Conservation (phyloP, 2,797 vertebrate genomes). For the Rhinoraja longicauda region DNA sequence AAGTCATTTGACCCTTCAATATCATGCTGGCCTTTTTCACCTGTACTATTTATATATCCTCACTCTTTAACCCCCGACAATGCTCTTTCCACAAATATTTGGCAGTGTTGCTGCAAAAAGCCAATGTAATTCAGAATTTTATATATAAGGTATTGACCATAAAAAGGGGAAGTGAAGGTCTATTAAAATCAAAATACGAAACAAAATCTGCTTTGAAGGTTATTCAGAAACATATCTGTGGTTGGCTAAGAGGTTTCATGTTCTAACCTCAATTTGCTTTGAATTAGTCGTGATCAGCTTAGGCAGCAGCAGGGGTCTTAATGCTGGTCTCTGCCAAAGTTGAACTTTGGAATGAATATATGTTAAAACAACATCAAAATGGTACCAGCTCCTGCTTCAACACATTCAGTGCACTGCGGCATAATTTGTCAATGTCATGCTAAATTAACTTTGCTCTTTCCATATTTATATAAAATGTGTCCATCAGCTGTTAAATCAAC, state of each 20-base stretch:
- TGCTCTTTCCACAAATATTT: neutral
- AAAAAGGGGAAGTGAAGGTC: neutral
- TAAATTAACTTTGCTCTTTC: conserved; percentile 12
- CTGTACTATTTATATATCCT: too few species aligned
- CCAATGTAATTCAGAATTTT: neutral
- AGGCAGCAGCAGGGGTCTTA: neutral
- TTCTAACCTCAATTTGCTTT: neutral
- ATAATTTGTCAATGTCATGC: neutral
- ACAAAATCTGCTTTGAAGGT: neutral
- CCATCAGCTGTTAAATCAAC: neutral
- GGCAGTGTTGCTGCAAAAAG: neutral
- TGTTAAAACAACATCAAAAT: neutral
- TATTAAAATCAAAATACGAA: neutral
- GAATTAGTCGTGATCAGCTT: neutral
- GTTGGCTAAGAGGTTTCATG: neutral
- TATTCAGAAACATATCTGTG: neutral
- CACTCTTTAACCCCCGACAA: too few species aligned
- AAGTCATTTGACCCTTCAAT: neutral
- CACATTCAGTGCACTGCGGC: neutral
- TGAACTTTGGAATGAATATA: neutral
- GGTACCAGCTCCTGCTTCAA: neutral
- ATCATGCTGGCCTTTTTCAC: too few species aligned
- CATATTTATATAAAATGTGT: neutral
- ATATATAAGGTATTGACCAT: neutral
- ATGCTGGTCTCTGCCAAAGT: neutral